These are phyloP conservation scores for Coenonympha glycerion DNA, from an alignment of 2,888 invertebrate species.

Conservation along the genomic window DNA sequence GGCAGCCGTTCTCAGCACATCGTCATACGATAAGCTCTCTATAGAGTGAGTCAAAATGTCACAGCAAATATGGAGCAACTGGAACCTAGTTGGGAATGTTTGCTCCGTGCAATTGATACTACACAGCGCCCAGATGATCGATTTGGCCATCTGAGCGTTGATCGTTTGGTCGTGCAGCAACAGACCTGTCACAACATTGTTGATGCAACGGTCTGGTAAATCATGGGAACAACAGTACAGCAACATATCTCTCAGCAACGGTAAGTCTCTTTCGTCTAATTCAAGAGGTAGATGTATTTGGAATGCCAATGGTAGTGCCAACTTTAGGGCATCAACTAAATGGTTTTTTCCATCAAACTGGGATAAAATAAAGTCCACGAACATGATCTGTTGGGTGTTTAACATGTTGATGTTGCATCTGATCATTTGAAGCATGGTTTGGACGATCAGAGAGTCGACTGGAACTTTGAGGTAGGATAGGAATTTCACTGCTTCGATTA, in stretches of 20 bases:
- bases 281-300: slow-evolving; percentile 77
- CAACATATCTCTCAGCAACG: slow-evolving; percentile 71
- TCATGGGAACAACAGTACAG: slow-evolving; percentile 68
- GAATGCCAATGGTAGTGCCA: slow-evolving; percentile 81
- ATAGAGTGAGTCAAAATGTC: slow-evolving; percentile 64
- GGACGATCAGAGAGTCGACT: slow-evolving; percentile 74
- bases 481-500: slow-evolving; percentile 77
- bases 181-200: slow-evolving; percentile 71
- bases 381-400: slow-evolving; percentile 77
- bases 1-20: slow-evolving; percentile 68
- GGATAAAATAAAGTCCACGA: slow-evolving; percentile 76
- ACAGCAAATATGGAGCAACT: slow-evolving; percentile 70
- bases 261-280: slow-evolving; percentile 72
- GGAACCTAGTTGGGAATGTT: slow-evolving; percentile 54
- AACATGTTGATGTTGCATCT: slow-evolving; percentile 78
- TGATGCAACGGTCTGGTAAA: slow-evolving; percentile 68
- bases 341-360: slow-evolving; percentile 69
- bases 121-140: slow-evolving; percentile 75
- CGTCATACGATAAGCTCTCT: slow-evolving; percentile 57
- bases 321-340: slow-evolving; percentile 77
- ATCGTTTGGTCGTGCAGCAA: slow-evolving; percentile 59
- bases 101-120: slow-evolving; percentile 61
- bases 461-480: slow-evolving; percentile 76
- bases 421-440: slow-evolving; percentile 79
- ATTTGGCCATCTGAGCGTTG: slow-evolving; percentile 64